Evolutionary conservation across 2,797 vertebrate genomes (phyloP), one percentile per base, ranked within the genome.

Genomic region (Sternarchorhynchus goeldii): DNA sequence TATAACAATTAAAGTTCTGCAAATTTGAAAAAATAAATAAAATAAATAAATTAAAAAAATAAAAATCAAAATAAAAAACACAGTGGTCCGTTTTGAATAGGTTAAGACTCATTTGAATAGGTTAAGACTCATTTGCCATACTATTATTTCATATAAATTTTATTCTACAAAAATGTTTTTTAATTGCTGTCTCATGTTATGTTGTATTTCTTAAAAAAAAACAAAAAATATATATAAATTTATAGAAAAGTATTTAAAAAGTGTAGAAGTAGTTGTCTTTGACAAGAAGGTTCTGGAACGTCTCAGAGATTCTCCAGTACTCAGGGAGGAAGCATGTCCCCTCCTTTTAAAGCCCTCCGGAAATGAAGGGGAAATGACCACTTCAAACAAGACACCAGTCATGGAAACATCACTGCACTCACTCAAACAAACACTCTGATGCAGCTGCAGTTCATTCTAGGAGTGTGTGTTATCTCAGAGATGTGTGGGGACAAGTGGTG

Each of bases 301-400:
- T 77, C 79, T 79, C 34, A 56, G 29, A 63, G 66, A 71, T 79
- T 81, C 73, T 2, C 74, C 70, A 75, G 76, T 50, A 45, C 34
- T 80, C 16, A 25, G 77, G 57, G 67, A 56, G 77, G 84, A 85
- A 83, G 58, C 71, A 63, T 4, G 45, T 72, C 59, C 59, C 69
- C 74, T 83, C 79, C 80, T 81, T 81, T 36, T 64, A 25, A 74
- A 69, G 73, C 60, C 55, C 72, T 81, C 32, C 72, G 84, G 79
- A 85, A 83, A 60, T 73, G 34, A 31, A 69, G 59, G 31, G 65
- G 78, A 55, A 58, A 78, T 69, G 68, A 41, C 72, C 79, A 81
- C 74, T 79, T 85, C 77, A 83, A 83, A 81, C 34, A 32, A 79
- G 60, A 75, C 64, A 60, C 20, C 34, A 57, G 57, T 29, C 8